A percentile compares a stretch with the other conserved stretches of the same genome.
Evolutionary conservation across 2,888 invertebrate species (phyloP).

Genomic region (Himalopsyche kuldschensis): DNA sequence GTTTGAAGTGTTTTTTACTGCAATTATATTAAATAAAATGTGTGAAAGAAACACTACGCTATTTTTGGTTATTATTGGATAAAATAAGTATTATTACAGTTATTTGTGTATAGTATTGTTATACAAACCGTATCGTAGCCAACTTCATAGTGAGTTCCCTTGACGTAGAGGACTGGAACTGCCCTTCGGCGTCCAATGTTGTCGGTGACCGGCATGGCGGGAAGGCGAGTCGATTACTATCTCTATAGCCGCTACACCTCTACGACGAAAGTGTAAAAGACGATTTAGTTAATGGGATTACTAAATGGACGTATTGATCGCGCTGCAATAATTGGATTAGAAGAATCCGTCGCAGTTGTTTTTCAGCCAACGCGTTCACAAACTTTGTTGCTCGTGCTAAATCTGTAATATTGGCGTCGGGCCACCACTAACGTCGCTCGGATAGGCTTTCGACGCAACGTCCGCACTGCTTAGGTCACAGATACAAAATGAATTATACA

Average conservation of each 20-base stretch:
- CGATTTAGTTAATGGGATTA: background rate
- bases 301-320: background rate
- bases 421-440: background rate
- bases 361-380: background rate
- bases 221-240: background rate
- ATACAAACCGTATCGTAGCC: constrained; percentile 82
- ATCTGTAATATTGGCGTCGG: background rate
- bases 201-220: constrained; percentile 23
- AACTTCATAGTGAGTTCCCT: constrained; percentile 83
- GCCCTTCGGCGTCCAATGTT: constrained; percentile 59
- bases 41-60: too few species aligned
- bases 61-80: too few species aligned
- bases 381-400: background rate
- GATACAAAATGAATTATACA: background rate
- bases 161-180: constrained; percentile 76
- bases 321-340: background rate
- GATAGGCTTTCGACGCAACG: background rate
- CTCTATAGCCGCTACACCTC: background rate
- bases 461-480: background rate
- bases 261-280: background rate
- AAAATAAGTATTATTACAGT: too few species aligned
- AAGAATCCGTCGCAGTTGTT: background rate
- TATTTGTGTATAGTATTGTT: background rate
- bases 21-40: too few species aligned
- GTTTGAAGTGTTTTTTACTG: too few species aligned